Evolutionary conservation across 2,113 vertebrate genomes (phyloP).

Genomic region (Microtus oregoni): DNA sequence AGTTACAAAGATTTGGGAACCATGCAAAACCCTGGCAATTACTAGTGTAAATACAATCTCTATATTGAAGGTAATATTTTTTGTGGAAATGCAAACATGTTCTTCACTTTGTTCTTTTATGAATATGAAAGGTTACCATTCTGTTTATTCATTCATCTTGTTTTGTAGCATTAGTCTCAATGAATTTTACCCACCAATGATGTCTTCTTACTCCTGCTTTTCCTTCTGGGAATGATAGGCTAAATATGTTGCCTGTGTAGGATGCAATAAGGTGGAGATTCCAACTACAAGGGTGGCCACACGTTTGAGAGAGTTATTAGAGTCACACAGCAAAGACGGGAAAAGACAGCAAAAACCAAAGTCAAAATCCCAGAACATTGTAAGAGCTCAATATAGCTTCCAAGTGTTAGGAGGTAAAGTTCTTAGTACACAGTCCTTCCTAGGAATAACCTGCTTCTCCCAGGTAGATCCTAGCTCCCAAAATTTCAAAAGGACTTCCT

Average conservation of each 20-base stretch:
- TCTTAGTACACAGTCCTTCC: background rate
- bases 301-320: background rate
- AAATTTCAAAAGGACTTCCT: background rate
- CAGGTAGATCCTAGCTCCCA: background rate
- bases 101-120: background rate
- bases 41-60: background rate
- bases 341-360: background rate
- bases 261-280: background rate
- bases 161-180: background rate
- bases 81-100: background rate
- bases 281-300: background rate
- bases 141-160: background rate
- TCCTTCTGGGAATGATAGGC: background rate
- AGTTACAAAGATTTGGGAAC: background rate
- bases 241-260: background rate
- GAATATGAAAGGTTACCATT: background rate
- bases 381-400: background rate
- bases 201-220: background rate
- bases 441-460: background rate
- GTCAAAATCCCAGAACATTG: background rate
- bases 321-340: background rate
- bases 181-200: background rate
- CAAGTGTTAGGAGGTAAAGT: background rate
- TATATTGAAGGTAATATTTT: background rate
- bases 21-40: background rate